Conservation (phyloP, 1,140 invertebrate species). For the Hormaphis cornu region DNA sequence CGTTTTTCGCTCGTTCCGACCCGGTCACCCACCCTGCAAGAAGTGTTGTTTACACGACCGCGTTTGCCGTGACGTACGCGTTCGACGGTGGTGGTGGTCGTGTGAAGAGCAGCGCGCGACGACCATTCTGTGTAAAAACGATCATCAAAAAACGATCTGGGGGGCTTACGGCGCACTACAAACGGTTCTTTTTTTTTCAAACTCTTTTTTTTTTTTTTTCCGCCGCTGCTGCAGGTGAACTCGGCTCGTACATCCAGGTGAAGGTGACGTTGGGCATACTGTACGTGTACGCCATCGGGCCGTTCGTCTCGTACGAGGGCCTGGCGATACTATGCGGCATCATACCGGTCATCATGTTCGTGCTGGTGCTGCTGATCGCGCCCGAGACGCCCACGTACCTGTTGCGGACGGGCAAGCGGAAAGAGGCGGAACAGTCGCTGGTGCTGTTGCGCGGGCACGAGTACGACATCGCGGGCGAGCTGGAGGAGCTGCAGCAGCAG, state of each 20-base stretch:
- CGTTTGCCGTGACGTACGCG: too few species aligned
- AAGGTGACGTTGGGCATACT: constrained; percentile 73
- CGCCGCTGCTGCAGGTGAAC: constrained; percentile 38
- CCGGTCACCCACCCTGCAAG: too few species aligned
- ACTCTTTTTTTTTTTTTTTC: too few species aligned
- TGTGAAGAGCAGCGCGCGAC: too few species aligned
- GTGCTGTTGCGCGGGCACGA: constrained; percentile 50
- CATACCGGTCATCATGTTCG: constrained; percentile 45
- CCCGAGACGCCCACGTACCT: constrained; percentile 45
- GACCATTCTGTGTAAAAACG: too few species aligned
- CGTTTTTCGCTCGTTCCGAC: too few species aligned
- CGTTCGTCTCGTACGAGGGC: constrained; percentile 37
- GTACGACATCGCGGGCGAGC: constrained; percentile 64
- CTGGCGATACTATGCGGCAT: constrained; percentile 36
- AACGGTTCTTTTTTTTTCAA: too few species aligned
- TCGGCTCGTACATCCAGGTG: constrained; percentile 72
- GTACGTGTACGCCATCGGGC: constrained; percentile 62
- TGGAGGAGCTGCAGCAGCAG: constrained; percentile 54
- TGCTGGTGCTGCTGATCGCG: constrained; percentile 46
- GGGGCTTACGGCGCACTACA: too few species aligned
- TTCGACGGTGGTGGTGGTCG: too few species aligned
- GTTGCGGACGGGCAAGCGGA: constrained; percentile 39
- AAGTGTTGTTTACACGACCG: too few species aligned
- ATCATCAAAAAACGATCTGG: too few species aligned
- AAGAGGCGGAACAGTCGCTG: constrained; percentile 40